Base-by-base conservation (phyloP, 2,113 vertebrate genomes). In the Dromas ardeola region DNA sequence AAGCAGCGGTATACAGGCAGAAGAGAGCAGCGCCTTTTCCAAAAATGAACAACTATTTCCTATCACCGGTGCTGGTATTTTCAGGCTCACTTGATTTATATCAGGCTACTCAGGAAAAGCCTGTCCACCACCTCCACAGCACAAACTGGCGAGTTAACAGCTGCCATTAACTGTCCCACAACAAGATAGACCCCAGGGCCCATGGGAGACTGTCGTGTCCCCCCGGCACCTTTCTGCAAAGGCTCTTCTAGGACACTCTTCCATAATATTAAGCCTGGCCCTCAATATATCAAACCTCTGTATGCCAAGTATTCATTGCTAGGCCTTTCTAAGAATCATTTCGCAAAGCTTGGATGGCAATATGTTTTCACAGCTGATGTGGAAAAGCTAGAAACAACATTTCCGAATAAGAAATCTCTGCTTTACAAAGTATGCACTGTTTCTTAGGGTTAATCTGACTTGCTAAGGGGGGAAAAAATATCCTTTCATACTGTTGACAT, bases 311-410 rank as follows among this genome's bases (percentile, higher is more conserved):
- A 90, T 93, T 94, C 84, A 93, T 50, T 74, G 20, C 84, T 87
- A 85, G 81, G 38, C 78, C 89, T 88, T 94, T 93, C 91, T 91
- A 95, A 90, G 95, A 96, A 95, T 80, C 55, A 62, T 90, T 94
- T 86, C 91, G 89, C 71, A 93, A 95, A 87, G 74, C 29, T 91
- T 97, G 95, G 93, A 94, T 69, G 30, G 94, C 34, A 89, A 27
- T 69, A 59, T 95, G 91, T 95, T 97, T 97, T 97, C 82, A 94
- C 95, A 95, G 96, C 91, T 94, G 93, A 97, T 67, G 89, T 59
- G 78, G 86, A 93, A 95, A 93, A 93, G 45, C 81, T 91, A 93
- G 81, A 95, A 96, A 93, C 53, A 94, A 88, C 80, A 93, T 71
- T 95, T 63, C 85, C 56, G 83, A 83, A 52, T 8, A 40, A 95